A percentile compares a stretch with the other conserved stretches of the same genome.
Conservation (phyloP, 2,797 vertebrate species). For the Spheniscus humboldti region DNA sequence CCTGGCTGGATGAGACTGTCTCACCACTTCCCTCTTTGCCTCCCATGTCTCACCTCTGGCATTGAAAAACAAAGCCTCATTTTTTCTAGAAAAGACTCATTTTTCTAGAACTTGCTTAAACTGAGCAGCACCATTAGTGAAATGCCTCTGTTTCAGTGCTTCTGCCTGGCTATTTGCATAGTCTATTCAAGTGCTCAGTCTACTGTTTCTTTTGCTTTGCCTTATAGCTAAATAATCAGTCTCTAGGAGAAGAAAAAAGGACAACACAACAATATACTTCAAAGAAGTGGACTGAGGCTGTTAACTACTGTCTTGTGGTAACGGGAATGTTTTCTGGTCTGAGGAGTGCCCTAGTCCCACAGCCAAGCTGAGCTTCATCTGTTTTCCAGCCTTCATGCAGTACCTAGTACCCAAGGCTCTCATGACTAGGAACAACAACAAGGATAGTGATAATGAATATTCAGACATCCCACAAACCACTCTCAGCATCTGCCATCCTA, state of each 20-base stretch:
- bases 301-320: not conserved
- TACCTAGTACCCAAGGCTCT: constrained; percentile 20
- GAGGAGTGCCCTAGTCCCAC: not conserved
- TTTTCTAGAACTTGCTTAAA: not conserved
- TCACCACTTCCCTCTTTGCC: not conserved
- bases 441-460: constrained; percentile 56
- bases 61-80: not conserved
- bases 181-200: not conserved
- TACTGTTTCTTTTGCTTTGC: not conserved
- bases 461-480: constrained; percentile 56
- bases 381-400: not conserved
- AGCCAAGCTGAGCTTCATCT: constrained; percentile 34
- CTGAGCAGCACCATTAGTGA: not conserved
- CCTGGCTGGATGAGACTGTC: not conserved
- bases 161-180: not conserved
- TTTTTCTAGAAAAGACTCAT: not conserved
- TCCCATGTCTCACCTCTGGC: not conserved
- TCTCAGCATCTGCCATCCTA: constrained; percentile 48
- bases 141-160: not conserved
- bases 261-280: not conserved
- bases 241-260: not conserved
- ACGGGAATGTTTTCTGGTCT: not conserved
- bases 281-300: constrained; percentile 6
- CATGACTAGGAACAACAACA: constrained; percentile 33
- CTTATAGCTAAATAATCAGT: not conserved